phyloP scores from a whole-genome alignment of 2,888 invertebrate genomes.

The Tethea ocularis region DNA sequence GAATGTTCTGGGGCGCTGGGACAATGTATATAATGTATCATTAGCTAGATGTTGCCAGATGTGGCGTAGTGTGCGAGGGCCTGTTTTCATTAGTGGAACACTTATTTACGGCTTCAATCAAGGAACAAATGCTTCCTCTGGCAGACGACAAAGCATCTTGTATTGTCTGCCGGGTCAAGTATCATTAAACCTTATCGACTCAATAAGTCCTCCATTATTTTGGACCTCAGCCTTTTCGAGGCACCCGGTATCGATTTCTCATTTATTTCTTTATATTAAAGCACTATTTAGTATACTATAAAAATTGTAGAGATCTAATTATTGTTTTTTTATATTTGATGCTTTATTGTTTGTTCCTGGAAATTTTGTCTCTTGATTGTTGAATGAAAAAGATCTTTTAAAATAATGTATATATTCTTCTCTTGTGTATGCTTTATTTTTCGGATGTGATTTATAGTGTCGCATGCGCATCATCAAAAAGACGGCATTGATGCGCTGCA shows the following conservation, averaged over 20 bases:
- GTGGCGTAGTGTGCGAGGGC: constrained; percentile 14
- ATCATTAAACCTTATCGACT: background rate
- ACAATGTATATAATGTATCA: constrained; percentile 3
- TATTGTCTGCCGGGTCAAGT: constrained; percentile 6
- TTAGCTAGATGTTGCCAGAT: background rate
- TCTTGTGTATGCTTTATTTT: background rate
- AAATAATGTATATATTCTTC: constrained; percentile 5
- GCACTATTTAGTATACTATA: no score
- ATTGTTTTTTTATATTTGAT: background rate
- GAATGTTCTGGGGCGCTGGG: background rate
- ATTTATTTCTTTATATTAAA: background rate
- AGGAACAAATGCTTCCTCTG: constrained; percentile 24
- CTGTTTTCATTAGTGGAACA: constrained; percentile 20
- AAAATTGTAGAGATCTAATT: background rate
- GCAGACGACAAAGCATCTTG: constrained; percentile 8
- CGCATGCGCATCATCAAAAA: constrained; percentile 1
- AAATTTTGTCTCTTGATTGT: no score
- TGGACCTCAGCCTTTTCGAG: background rate
- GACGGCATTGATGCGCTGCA: background rate
- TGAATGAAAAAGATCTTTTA: background rate
- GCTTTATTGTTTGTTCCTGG: background rate
- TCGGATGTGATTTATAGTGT: background rate
- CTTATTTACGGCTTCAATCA: constrained; percentile 22
- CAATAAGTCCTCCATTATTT: constrained; percentile 1
- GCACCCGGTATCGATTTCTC: background rate